Percentiles rank a stretch among this genome's conserved stretches.
Conservation (phyloP, 2,797 vertebrate species). For the Apogon hyalosoma region DNA sequence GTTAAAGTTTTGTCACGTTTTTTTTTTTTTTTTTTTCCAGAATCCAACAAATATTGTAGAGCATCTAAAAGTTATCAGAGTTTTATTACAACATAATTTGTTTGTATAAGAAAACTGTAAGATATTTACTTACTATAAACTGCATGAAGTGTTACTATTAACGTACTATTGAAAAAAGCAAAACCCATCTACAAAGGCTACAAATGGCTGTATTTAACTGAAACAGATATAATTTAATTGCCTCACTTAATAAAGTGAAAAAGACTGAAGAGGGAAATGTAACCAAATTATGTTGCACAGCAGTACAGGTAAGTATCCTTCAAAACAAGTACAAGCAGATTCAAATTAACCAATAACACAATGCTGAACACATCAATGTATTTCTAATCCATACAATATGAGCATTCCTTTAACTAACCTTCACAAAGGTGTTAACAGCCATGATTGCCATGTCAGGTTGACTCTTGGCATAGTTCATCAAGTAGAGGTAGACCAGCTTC, state of each 20-base stretch:
- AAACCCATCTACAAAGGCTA: neutral
- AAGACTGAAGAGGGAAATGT: neutral
- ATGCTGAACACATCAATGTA: neutral
- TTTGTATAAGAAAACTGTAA: neutral
- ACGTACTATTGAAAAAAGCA: neutral
- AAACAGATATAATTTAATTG: neutral
- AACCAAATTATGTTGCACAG: neutral
- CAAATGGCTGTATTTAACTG: constrained; percentile 5
- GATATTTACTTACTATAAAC: neutral
- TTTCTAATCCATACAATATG: neutral
- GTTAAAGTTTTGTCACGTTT: neutral
- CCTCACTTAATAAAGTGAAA: neutral
- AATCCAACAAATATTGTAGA: neutral
- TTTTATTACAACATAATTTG: neutral
- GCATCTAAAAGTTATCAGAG: neutral
- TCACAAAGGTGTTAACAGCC: constrained; percentile 99
- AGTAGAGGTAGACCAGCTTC: constrained; percentile 97
- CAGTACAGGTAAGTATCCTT: neutral
- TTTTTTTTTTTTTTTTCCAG: neutral
- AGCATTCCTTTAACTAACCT: constrained; percentile 73
- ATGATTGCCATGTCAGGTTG: constrained; percentile 99
- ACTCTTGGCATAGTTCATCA: constrained; percentile 99
- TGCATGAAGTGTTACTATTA: neutral
- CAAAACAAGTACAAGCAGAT: neutral
- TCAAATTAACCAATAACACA: constrained; percentile 11